Conservation (phyloP, 2,888 invertebrate species). For the Leptopilina syphax region DNA sequence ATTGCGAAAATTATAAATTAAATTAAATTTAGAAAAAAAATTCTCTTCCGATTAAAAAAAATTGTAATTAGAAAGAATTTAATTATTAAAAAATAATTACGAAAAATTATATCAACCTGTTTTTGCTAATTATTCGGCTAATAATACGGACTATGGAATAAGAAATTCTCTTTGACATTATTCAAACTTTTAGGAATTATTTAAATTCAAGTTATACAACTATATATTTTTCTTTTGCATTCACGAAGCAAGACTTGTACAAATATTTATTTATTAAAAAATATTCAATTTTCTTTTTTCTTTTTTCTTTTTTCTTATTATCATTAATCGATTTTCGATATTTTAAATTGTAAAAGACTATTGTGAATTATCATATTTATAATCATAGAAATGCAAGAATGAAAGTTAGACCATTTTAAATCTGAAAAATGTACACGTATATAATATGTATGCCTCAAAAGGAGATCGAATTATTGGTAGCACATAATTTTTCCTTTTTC, state of each 20-base stretch:
- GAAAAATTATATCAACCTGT: background rate
- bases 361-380: background rate
- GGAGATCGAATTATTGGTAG: slow-evolving; percentile 46
- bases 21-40: background rate
- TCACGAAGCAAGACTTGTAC: background rate
- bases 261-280: background rate
- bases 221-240: background rate
- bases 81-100: too few species aligned
- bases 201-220: background rate
- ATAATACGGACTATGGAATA: slow-evolving; percentile 28
- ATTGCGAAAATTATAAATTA: too few species aligned
- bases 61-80: too few species aligned
- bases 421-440: slow-evolving; percentile 45
- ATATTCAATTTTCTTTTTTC: background rate
- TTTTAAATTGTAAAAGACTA: background rate
- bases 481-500: slow-evolving; percentile 32
- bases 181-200: too few species aligned
- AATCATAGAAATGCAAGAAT: slow-evolving; percentile 4
- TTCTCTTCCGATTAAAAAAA: too few species aligned
- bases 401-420: slow-evolving; percentile 22
- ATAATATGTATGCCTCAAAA: slow-evolving; percentile 45
- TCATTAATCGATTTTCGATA: background rate
- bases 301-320: too few species aligned
- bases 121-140: slow-evolving; percentile 4
- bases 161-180: background rate